Conservation (phyloP, 1,140 invertebrate species). For the Cephus cinctus region DNA sequence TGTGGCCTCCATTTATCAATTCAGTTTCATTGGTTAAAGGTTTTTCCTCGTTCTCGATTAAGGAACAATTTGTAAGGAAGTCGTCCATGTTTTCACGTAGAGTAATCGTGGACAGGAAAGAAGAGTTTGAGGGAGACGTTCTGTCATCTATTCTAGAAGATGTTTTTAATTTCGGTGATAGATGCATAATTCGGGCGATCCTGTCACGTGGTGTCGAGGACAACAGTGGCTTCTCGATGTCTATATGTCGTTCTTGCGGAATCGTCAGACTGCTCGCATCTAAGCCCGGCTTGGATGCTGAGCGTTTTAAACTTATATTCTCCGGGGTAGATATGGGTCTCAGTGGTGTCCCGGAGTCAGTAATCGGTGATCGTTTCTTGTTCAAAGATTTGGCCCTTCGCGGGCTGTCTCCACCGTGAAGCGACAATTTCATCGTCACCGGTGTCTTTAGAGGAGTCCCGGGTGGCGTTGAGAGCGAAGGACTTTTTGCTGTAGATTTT, state of each 20-base stretch:
- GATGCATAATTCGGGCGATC: slow-evolving; percentile 14
- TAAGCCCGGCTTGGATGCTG: not conserved
- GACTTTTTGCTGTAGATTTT: slow-evolving; percentile 1
- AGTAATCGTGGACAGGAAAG: too few species aligned
- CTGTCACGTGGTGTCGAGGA: slow-evolving; percentile 24
- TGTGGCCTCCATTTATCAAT: too few species aligned
- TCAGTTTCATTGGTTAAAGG: slow-evolving; percentile 25
- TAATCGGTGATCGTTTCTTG: slow-evolving; percentile 14
- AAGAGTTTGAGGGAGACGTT: too few species aligned
- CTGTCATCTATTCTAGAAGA: not conserved
- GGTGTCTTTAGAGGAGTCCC: slow-evolving; percentile 9
- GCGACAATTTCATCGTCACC: not conserved
- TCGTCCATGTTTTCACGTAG: slow-evolving; percentile 14
- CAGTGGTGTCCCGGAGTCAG: slow-evolving; percentile 12
- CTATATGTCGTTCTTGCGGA: not conserved
- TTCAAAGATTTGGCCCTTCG: slow-evolving; percentile 4
- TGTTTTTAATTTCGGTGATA: slow-evolving; percentile 8
- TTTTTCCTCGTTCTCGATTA: slow-evolving; percentile 25
- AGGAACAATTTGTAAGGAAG: slow-evolving; percentile 5
- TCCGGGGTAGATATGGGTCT: slow-evolving; percentile 1
- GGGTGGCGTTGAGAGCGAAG: not conserved
- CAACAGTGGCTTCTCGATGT: slow-evolving; percentile 14
- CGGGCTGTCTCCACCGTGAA: slow-evolving; percentile 13
- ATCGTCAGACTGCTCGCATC: not conserved
- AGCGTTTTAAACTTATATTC: too few species aligned